Conservation (phyloP, 1,140 invertebrate species). For the Chrysopa pallens region DNA sequence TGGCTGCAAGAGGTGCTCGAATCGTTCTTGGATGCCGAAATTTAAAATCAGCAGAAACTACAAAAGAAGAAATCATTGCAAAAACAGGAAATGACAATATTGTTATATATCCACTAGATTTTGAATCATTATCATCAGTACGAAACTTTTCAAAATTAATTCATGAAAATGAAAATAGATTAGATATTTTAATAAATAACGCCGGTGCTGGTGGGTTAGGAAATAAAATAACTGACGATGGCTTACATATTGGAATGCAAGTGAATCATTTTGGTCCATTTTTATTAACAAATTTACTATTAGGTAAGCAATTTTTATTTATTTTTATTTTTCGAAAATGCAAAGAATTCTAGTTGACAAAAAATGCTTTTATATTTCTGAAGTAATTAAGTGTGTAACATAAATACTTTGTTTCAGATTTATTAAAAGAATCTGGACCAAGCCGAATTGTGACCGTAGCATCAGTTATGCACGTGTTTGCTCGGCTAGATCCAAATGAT, state of each 20-base stretch:
- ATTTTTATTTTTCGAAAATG: background rate
- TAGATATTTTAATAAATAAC: slow-evolving; percentile 39
- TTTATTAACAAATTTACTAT: slow-evolving; percentile 29
- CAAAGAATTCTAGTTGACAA: too few species aligned
- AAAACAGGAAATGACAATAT: slow-evolving; percentile 20
- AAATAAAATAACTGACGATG: slow-evolving; percentile 25
- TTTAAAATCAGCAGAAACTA: slow-evolving; percentile 12
- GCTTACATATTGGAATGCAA: slow-evolving; percentile 27
- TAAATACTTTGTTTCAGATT: slow-evolving; percentile 5
- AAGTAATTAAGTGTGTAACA: background rate
- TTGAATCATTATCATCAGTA: slow-evolving; percentile 26
- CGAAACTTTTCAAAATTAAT: slow-evolving; percentile 27
- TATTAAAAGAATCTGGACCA: slow-evolving; percentile 20
- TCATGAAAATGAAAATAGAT: slow-evolving; percentile 19
- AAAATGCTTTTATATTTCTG: slow-evolving; percentile 1
- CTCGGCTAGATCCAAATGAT: slow-evolving; percentile 22
- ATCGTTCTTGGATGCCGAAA: slow-evolving; percentile 16
- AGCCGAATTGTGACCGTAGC: slow-evolving; percentile 31
- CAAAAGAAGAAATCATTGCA: slow-evolving; percentile 21
- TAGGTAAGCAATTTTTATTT: too few species aligned
- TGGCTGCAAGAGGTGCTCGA: slow-evolving; percentile 16
- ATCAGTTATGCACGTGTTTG: slow-evolving; percentile 27
- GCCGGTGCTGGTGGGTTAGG: slow-evolving; percentile 19
- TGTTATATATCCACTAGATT: slow-evolving; percentile 18
- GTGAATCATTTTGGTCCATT: slow-evolving; percentile 34